A percentile compares a stretch with the other conserved stretches of the same genome.
Conservation (phyloP, 2,797 vertebrate species). For the Aplochiton taeniatus region DNA sequence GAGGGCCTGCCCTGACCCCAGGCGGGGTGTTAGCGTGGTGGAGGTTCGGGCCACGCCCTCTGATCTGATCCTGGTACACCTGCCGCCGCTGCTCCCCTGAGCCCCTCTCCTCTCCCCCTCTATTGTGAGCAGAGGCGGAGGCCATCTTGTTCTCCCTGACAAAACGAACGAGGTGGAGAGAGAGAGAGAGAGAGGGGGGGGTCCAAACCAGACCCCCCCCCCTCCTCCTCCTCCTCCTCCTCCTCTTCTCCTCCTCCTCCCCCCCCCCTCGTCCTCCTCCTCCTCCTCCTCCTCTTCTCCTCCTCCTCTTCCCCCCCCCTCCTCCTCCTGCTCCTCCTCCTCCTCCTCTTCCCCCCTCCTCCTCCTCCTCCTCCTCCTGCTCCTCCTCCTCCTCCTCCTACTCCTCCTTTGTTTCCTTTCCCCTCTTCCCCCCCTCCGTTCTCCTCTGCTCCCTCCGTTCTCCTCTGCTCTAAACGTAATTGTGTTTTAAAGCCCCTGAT, state of each 20-base stretch:
- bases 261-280: too few relatives aligned
- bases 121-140: slow-evolving; percentile 71
- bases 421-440: neutral
- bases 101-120: slow-evolving; percentile 53
- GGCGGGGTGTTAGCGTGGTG: too few relatives aligned
- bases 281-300: too few relatives aligned
- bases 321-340: too few relatives aligned
- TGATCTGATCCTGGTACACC: slow-evolving; percentile 63
- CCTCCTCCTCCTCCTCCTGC: too few relatives aligned
- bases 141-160: slow-evolving; percentile 69
- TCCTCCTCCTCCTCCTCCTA: neutral
- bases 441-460: slow-evolving; percentile 40
- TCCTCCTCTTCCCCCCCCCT: neutral
- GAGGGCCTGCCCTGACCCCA: too few relatives aligned
- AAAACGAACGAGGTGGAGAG: slow-evolving; percentile 59
- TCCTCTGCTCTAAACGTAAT: slow-evolving; percentile 64
- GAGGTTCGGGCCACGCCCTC: too few relatives aligned
- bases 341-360: too few relatives aligned
- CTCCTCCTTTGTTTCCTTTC: neutral
- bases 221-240: too few relatives aligned
- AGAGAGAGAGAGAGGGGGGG: slow-evolving; percentile 66
- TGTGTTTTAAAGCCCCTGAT: slow-evolving; percentile 73
- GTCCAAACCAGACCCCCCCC: slow-evolving; percentile 51
- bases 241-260: too few relatives aligned
- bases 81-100: slow-evolving; percentile 42